Base-by-base conservation (phyloP, 2,888 invertebrate genomes). In the Bellardia bayeri region DNA sequence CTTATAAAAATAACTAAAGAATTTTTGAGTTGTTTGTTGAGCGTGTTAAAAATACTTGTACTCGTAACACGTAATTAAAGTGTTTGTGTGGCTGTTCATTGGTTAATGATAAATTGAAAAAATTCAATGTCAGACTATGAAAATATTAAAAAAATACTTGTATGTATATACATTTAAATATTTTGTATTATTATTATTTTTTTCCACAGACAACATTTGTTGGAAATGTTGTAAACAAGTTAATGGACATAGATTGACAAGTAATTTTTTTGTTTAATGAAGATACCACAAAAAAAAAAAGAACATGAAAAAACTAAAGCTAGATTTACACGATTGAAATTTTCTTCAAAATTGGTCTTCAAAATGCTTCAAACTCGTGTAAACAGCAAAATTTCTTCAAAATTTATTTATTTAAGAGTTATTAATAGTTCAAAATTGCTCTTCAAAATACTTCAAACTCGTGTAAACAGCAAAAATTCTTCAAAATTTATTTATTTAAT, bases 61-160 rank as follows among this genome's bases (percentile, higher is more conserved):
- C 37, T 37, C 2, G 37, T n/a, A 14, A 56, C 11, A 49, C 56
- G 33, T 76, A 63, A 63, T 82, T 63, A 82, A 61, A 69, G 16
- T 61, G n/a, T 61, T 75, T 49, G 1, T 33, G 68, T 58, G 56
- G 54, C 5, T 61, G n/a, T 54, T 68, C 68, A 51, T 45, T 58
- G 42, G 51, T 45, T 80, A 80, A 71, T 72, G 75, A 87, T 66
- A 58, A 72, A 80, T 83, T 75, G 14, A 76, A 76, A 33, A 76
- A 66, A 66, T 83, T 87, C 86, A 87, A 81, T 83, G 86, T 87
- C 86, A 87, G 66, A 80, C 63, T 16, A 23, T 23, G 13, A 49
- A 8, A 45, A 61, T 79, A 30, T 64, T 40, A 7, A 33, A 40
- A 54, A 64, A 54, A 76, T 7, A 37, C n/a, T n/a, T n/a, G n/a